Evolutionary conservation across 2,797 vertebrate species (phyloP).

Genomic region (Phalanger gymnotis): DNA sequence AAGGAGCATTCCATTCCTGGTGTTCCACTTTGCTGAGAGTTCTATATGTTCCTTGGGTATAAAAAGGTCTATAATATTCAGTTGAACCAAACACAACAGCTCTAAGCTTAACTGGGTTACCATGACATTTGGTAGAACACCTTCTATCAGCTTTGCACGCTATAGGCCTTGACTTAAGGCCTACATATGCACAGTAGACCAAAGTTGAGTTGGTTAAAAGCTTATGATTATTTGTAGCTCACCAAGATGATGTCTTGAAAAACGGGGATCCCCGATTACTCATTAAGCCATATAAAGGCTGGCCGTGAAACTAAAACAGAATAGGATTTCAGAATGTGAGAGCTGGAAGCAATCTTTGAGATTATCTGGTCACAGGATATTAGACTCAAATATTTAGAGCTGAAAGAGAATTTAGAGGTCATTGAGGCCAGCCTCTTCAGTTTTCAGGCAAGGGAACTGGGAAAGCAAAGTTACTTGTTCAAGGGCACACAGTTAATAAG

Average conservation of each 20-base stretch:
- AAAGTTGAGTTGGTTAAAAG: background rate
- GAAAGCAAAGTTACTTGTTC: background rate
- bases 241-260: background rate
- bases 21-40: background rate
- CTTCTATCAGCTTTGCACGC: background rate
- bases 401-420: background rate
- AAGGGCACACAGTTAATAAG: background rate
- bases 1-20: background rate
- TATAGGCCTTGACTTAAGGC: background rate
- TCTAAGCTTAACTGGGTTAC: background rate
- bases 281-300: background rate
- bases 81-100: background rate
- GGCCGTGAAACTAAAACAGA: background rate
- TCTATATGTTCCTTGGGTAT: background rate
- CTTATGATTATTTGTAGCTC: background rate
- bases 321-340: background rate
- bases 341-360: background rate
- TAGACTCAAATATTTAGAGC: background rate
- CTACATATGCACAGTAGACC: background rate
- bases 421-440: background rate
- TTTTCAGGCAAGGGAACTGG: constrained; percentile 3
- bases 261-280: background rate
- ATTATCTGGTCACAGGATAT: background rate
- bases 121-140: background rate
- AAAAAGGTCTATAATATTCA: background rate